phyloP scores from a whole-genome alignment of 2,113 vertebrate species.

The Trogon surrucura region DNA sequence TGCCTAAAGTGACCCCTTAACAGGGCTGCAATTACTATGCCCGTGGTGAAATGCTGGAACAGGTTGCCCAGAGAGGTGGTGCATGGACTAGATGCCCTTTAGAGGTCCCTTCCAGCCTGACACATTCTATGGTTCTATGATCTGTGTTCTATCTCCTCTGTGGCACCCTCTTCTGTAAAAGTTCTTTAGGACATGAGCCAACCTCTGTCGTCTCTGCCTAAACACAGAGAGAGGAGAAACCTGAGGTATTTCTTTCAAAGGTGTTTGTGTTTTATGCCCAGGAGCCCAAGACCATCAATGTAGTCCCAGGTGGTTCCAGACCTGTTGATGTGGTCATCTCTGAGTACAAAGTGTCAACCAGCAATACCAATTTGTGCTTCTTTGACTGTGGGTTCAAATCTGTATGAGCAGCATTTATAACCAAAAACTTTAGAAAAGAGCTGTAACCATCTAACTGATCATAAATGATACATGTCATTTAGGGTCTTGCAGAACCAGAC shows the following conservation, averaged over 20 bases:
- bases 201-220: neutral
- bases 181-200: neutral
- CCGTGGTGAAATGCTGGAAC: too few relatives aligned
- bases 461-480: neutral
- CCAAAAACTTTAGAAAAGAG: neutral
- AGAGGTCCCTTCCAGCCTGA: too few relatives aligned
- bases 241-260: neutral
- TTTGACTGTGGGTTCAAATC: neutral
- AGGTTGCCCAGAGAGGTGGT: too few relatives aligned
- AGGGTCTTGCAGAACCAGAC: neutral
- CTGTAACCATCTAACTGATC: neutral
- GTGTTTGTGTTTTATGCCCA: neutral
- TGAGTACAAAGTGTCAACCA: neutral
- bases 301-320: neutral
- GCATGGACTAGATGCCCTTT: too few relatives aligned
- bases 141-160: neutral
- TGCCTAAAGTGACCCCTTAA: neutral
- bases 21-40: neutral
- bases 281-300: neutral
- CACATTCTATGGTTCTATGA: too few relatives aligned
- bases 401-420: neutral
- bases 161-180: neutral
- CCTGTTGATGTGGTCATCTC: neutral
- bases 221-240: neutral
- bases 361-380: neutral